Conservation (phyloP, 92 coral and sea anemone species). For the Anthopleura xanthogrammica region DNA sequence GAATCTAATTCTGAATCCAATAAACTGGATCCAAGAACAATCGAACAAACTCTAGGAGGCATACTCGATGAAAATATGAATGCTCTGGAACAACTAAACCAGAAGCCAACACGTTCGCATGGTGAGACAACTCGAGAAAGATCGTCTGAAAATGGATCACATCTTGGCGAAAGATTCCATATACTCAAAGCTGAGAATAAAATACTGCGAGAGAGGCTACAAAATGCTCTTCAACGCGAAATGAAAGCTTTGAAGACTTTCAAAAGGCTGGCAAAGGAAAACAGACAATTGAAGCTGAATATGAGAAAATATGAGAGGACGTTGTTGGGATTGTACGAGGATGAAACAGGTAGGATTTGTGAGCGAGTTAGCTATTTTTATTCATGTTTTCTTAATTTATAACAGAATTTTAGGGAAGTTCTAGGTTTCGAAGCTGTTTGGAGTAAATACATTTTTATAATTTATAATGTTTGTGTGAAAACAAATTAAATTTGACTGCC, state of each 20-base stretch:
- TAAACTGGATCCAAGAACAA: conserved; percentile 23
- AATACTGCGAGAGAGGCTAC: conserved; percentile 90
- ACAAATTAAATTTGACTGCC: no score
- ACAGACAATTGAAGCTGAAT: conserved; percentile 81
- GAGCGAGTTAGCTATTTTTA: background rate
- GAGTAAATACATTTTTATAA: no score
- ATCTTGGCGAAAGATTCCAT: conserved; percentile 70
- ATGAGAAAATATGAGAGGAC: conserved; percentile 82
- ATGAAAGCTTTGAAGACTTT: conserved; percentile 98
- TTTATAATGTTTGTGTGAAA: no score
- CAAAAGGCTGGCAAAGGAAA: conserved; percentile 90
- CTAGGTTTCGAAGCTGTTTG: no score
- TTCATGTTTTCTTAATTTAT: no score
- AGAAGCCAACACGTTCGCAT: conserved; percentile 34
- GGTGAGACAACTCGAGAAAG: conserved; percentile 14
- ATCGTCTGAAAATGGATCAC: conserved; percentile 39
- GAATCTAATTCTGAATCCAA: conserved; percentile 17
- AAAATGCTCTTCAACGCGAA: conserved; percentile 95
- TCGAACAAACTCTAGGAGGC: conserved; percentile 29
- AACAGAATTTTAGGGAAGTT: no score
- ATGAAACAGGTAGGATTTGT: conserved; percentile 65
- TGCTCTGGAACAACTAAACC: conserved; percentile 16
- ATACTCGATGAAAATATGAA: conserved; percentile 70
- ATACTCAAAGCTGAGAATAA: conserved; percentile 92
- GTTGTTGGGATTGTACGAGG: conserved; percentile 77